Conservation (phyloP, 2,888 invertebrate genomes). For the Piscicola geometra region DNA sequence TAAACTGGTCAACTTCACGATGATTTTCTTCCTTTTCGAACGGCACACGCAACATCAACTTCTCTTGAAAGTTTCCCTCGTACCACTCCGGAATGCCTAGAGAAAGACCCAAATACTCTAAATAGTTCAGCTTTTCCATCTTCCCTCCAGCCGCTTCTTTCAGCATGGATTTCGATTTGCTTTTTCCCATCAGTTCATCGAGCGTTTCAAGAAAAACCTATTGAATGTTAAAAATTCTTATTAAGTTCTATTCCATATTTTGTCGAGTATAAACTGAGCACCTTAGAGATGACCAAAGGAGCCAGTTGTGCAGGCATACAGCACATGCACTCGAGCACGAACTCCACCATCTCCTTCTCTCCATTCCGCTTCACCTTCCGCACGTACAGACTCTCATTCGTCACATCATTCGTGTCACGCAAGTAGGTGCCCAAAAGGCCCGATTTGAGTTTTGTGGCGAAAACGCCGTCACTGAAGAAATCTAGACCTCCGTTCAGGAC, state of each 20-base stretch:
- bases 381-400: too few species aligned
- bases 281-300: neutral
- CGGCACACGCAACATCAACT: conserved; percentile 34
- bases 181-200: conserved; percentile 50
- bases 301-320: neutral
- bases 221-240: too few species aligned
- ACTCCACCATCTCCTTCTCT: neutral
- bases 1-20: too few species aligned
- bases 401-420: neutral
- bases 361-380: too few species aligned
- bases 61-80: conserved; percentile 41
- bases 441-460: conserved; percentile 50
- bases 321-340: neutral
- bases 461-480: conserved; percentile 49
- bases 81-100: conserved; percentile 52
- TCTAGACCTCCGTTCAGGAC: conserved; percentile 48
- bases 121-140: conserved; percentile 38
- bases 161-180: conserved; percentile 49
- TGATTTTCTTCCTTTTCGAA: neutral
- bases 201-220: conserved; percentile 52
- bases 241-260: too few species aligned
- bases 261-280: too few species aligned
- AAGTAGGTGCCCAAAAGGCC: conserved; percentile 44
- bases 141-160: conserved; percentile 37
- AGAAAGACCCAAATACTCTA: conserved; percentile 49